These are phyloP conservation scores for Lepidocyrtoides sp. DNA, from an alignment of 2,888 invertebrate species.

Conservation along the genomic window DNA sequence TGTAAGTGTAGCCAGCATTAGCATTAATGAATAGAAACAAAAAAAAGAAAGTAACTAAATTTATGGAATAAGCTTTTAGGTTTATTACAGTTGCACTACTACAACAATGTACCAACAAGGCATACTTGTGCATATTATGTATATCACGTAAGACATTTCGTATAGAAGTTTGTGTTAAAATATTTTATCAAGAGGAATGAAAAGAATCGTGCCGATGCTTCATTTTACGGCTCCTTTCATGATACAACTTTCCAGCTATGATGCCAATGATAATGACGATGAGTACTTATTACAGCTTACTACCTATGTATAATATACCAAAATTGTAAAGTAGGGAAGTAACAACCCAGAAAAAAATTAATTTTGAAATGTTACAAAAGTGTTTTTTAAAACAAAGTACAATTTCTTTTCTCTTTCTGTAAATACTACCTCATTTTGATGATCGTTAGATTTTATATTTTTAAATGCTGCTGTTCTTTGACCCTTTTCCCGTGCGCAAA, in stretches of 20 bases:
- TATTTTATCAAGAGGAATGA: not conserved
- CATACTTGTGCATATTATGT: too few relatives aligned
- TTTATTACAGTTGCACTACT: too few relatives aligned
- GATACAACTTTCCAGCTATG: not conserved
- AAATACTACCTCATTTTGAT: not conserved
- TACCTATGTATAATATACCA: not conserved
- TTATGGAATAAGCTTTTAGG: too few relatives aligned
- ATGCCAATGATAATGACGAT: not conserved
- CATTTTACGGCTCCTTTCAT: slow-evolving; percentile 30
- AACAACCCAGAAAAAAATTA: not conserved
- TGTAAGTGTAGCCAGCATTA: too few relatives aligned
- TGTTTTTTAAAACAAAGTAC: not conserved
- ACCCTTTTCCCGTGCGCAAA: not conserved
- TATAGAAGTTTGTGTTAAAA: not conserved
- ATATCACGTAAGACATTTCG: too few relatives aligned
- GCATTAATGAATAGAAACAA: too few relatives aligned
- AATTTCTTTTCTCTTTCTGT: not conserved
- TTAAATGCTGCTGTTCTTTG: not conserved
- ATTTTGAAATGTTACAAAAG: too few relatives aligned
- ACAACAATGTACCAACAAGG: too few relatives aligned
- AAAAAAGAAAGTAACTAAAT: too few relatives aligned
- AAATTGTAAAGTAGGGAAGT: not conserved
- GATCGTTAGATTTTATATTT: slow-evolving; percentile 21
- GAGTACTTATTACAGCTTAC: too few relatives aligned
- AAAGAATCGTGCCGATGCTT: slow-evolving; percentile 33